Percentiles rank a stretch among this genome's conserved stretches.
These are phyloP conservation scores for Alca torda DNA, from an alignment of 2,797 vertebrate genomes.

Conservation along the genomic window DNA sequence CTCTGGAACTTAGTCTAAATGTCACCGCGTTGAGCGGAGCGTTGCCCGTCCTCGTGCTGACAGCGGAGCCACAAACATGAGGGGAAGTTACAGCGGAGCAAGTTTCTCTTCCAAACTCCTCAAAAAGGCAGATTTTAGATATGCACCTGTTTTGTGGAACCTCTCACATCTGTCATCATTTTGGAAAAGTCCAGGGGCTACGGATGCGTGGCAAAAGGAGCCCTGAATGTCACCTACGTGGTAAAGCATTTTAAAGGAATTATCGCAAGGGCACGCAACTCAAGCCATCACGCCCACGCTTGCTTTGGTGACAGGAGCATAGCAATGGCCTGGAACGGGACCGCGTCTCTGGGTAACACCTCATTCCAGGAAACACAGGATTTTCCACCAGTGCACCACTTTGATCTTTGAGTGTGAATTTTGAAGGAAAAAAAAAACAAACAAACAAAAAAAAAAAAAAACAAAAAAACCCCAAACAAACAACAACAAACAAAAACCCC, in stretches of 20 bases:
- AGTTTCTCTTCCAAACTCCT: neutral
- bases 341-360: neutral
- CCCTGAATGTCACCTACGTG: rapidly evolving
- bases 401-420: neutral
- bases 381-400: neutral
- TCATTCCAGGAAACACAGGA: neutral
- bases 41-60: neutral
- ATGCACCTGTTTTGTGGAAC: neutral
- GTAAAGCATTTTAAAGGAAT: rapidly evolving
- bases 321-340: neutral
- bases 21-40: neutral
- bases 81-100: neutral
- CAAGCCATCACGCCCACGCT: neutral
- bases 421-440: neutral
- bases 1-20: no score
- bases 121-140: neutral
- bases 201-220: neutral
- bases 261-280: rapidly evolving
- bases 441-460: no score
- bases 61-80: rapidly evolving
- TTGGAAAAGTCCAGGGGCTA: no score
- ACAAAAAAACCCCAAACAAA: no score
- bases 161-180: neutral
- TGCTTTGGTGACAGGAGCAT: rapidly evolving
- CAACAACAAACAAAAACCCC: no score